phyloP scores from a whole-genome alignment of 1,140 invertebrate species.

The Anoplophora glabripennis region DNA sequence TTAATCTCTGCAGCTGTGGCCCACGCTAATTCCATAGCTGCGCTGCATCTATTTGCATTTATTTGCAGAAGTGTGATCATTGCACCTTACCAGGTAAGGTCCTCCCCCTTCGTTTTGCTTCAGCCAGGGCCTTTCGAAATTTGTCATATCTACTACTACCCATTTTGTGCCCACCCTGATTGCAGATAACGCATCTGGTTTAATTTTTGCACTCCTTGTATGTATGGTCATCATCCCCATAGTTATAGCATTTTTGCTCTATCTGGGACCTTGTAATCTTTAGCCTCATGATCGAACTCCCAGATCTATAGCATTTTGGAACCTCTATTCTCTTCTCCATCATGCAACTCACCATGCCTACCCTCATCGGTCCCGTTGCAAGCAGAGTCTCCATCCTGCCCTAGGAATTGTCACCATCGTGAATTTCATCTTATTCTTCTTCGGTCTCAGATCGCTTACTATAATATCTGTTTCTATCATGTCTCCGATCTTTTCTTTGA shows the following conservation, averaged over 20 bases:
- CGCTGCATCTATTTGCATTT: background rate
- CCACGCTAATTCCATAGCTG: too few species aligned
- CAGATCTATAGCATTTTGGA: slow-evolving; percentile 25
- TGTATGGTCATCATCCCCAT: slow-evolving; percentile 15
- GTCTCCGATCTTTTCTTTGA: background rate
- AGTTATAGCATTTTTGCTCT: slow-evolving; percentile 21
- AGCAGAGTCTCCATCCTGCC: background rate
- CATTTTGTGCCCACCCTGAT: slow-evolving; percentile 1
- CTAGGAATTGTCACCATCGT: slow-evolving; percentile 5
- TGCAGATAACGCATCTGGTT: slow-evolving; percentile 7
- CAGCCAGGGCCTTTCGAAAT: slow-evolving; percentile 1
- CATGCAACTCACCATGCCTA: slow-evolving; percentile 16
- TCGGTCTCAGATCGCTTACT: slow-evolving; percentile 14
- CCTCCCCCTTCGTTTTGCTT: background rate
- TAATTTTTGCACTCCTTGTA: background rate
- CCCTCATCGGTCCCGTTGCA: background rate
- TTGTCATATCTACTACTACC: background rate
- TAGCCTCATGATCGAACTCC: slow-evolving; percentile 14
- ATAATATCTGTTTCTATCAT: background rate
- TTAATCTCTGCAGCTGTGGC: too few species aligned
- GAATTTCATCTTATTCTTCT: slow-evolving; percentile 6
- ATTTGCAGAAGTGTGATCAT: background rate
- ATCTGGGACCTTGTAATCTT: slow-evolving; percentile 17
- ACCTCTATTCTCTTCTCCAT: slow-evolving; percentile 17
- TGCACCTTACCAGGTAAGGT: background rate